Base-by-base conservation (phyloP, 2,797 vertebrate genomes). In the Cyprinodon diabolis region DNA sequence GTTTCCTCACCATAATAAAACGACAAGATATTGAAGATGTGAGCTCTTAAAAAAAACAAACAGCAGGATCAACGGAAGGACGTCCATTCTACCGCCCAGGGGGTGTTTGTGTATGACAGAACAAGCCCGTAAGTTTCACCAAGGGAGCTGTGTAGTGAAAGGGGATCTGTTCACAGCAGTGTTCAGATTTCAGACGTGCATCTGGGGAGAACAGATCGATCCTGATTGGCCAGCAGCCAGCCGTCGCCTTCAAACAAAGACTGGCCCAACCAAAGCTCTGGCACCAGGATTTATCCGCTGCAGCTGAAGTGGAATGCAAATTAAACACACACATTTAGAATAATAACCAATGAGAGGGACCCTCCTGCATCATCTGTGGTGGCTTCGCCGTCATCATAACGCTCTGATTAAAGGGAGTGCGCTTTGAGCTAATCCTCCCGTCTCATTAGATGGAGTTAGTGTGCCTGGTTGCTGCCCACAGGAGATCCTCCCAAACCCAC, bases 101-200 rank as follows among this genome's bases (percentile, higher is more conserved):
- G 78, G 73, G 82, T 80, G 82, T 76, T 83, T 80, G 80, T 75
- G 45, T 86, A 69, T 90, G 90, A 90, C 81, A 74, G 84, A 91
- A 91, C 86, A 88, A 89, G 82, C 78, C 79, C 1, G n/a, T 76
- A 75, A 83, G 85, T 90, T 91, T 72, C 88, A 87, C 78, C 84
- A 55, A 75, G 78, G 78, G 78, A 83, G 86, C 19, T 77, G 79
- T 87, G 74, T 82, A 87, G 87, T 90, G 92, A 91, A 92, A 93
- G 87, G 84, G 89, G 89, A 94, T 94, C 91, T 82, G 81, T 90
- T 86, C 90, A 85, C 86, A 90, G 90, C 83, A 83, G 84, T 92
- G 91, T 91, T 92, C 88, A 89, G 88, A 93, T 90, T 91, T 91
- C 89, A 92, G 92, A 90, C 77, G 71, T 84, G 77, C 88, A 93